phyloP scores from a whole-genome alignment of 2,888 invertebrate genomes.

The Stenolophus ochropezus region DNA sequence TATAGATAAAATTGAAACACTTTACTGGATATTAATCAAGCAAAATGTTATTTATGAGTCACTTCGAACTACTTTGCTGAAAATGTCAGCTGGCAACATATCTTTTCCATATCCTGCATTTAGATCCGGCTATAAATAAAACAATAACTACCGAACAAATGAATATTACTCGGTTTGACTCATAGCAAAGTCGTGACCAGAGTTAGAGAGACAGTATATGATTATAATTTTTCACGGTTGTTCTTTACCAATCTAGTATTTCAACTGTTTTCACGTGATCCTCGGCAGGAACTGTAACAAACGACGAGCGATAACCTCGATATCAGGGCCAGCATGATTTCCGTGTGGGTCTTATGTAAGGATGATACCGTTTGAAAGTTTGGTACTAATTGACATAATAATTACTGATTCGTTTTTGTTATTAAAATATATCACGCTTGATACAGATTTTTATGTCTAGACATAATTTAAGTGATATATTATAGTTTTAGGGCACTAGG shows the following conservation, averaged over 20 bases:
- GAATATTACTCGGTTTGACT: neutral
- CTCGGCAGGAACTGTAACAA: neutral
- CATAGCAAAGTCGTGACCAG: neutral
- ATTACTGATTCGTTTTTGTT: neutral
- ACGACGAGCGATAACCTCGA: neutral
- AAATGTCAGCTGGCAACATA: neutral
- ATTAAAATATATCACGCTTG: neutral
- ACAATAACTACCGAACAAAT: slow-evolving; percentile 14
- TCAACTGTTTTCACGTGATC: neutral
- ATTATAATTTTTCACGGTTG: neutral
- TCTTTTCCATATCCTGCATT: neutral
- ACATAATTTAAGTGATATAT: no score
- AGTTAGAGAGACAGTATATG: neutral
- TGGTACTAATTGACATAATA: neutral
- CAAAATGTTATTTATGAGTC: neutral
- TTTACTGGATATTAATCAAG: neutral
- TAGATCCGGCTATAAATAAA: slow-evolving; percentile 8
- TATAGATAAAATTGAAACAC: neutral
- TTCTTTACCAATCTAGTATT: neutral
- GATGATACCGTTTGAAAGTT: neutral
- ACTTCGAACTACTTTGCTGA: neutral
- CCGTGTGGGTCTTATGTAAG: neutral
- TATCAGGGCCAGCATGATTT: neutral
- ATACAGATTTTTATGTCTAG: neutral
- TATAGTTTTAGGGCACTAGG: no score